phyloP scores from a whole-genome alignment of 2,113 vertebrate species.

The Anolis carolinensis region DNA sequence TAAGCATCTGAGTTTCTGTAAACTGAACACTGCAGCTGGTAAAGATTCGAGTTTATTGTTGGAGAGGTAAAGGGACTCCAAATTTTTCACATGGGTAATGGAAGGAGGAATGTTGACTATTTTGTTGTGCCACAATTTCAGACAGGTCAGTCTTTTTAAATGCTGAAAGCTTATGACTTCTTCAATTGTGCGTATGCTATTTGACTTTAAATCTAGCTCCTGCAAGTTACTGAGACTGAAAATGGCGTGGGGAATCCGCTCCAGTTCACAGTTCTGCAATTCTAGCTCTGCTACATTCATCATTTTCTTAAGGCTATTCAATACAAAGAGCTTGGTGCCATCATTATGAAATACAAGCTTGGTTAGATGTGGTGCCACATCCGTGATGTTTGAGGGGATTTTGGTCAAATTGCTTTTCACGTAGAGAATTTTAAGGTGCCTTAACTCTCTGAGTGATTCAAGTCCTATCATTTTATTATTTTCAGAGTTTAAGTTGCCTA shows the following conservation, averaged over 20 bases:
- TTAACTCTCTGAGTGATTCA: conserved; percentile 92
- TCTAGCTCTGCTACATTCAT: conserved; percentile 93
- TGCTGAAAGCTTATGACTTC: conserved; percentile 99
- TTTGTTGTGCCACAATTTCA: conserved; percentile 98
- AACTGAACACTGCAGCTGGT: conserved; percentile 88
- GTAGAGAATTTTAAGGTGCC: conserved; percentile 92
- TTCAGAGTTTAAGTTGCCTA: conserved; percentile 97
- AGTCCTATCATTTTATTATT: conserved; percentile 99
- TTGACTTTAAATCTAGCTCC: conserved; percentile 96
- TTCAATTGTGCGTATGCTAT: conserved; percentile 96
- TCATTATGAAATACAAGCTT: conserved; percentile 96
- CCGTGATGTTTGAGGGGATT: conserved; percentile 96
- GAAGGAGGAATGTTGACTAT: conserved; percentile 94
- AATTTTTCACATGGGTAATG: conserved; percentile 93
- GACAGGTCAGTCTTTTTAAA: conserved; percentile 93
- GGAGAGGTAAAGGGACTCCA: conserved; percentile 94
- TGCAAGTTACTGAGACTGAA: conserved; percentile 97
- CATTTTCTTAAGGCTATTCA: conserved; percentile 99
- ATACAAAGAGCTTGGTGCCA: conserved; percentile 94
- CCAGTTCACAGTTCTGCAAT: conserved; percentile 95
- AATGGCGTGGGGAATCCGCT: conserved; percentile 96
- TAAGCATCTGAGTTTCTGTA: conserved; percentile 93
- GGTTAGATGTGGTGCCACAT: conserved; percentile 92
- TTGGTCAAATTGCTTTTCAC: conserved; percentile 99
- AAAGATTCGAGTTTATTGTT: conserved; percentile 97